These are phyloP conservation scores for Podabrus alpinus DNA, from an alignment of 2,888 invertebrate species.

Conservation along the genomic window DNA sequence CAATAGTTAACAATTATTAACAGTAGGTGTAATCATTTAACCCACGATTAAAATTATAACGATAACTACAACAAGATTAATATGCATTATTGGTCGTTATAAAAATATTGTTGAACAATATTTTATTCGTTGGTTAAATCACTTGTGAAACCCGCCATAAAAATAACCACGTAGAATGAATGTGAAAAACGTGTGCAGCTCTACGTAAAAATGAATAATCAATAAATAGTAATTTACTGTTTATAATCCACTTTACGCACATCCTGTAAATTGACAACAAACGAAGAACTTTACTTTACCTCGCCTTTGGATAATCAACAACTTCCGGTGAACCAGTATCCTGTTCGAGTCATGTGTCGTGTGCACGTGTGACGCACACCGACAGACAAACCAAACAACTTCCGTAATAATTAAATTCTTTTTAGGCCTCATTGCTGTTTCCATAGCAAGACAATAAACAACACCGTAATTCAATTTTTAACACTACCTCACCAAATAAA, in stretches of 20 bases:
- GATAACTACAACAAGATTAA: background rate
- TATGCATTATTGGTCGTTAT: background rate
- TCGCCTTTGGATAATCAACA: conserved; percentile 44
- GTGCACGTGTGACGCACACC: conserved; percentile 45
- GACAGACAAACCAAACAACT: conserved; percentile 39
- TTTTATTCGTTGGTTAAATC: background rate
- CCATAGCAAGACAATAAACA: conserved; percentile 24
- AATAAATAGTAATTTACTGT: background rate
- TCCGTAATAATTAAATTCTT: conserved; percentile 26
- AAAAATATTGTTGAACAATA: no score
- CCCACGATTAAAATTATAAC: background rate
- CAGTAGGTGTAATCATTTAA: no score
- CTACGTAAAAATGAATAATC: background rate
- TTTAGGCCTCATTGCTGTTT: conserved; percentile 17
- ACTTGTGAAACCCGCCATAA: background rate
- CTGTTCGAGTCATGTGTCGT: conserved; percentile 46
- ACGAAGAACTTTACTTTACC: conserved; percentile 32
- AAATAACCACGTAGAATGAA: background rate
- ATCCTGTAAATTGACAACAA: conserved; percentile 26
- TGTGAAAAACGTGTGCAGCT: background rate
- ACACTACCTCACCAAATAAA: conserved; percentile 2
- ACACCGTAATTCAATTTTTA: conserved; percentile 14
- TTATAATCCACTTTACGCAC: conserved; percentile 10
- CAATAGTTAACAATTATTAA: no score
- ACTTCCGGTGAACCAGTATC: conserved; percentile 48